Evolutionary conservation across 2,113 vertebrate species (phyloP).

Genomic region (Reinhardtius hippoglossoides): DNA sequence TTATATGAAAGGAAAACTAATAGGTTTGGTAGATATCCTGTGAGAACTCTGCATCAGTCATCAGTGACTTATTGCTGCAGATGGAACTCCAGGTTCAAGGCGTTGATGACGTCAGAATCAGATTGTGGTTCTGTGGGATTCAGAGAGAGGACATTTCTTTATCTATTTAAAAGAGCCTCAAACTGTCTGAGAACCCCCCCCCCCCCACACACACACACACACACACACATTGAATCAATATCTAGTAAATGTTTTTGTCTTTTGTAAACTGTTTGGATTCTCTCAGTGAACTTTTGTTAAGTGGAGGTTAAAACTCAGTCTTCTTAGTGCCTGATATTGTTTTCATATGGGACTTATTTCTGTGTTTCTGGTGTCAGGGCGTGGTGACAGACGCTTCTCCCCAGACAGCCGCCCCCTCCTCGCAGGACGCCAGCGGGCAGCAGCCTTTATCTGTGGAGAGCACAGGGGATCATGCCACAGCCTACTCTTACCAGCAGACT

Average conservation of each 20-base stretch:
- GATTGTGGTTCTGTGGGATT: background rate
- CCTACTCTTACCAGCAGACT: slow-evolving; percentile 94
- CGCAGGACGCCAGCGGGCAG: slow-evolving; percentile 93
- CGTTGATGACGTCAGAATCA: background rate
- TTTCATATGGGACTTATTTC: background rate
- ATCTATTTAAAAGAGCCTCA: too few relatives aligned
- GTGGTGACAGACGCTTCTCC: slow-evolving; percentile 95
- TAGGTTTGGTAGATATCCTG: background rate
- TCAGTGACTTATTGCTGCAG: background rate
- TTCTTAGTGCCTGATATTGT: background rate
- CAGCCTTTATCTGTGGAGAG: slow-evolving; percentile 95
- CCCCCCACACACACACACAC: too few relatives aligned
- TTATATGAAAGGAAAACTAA: background rate
- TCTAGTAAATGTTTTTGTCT: background rate
- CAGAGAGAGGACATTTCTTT: background rate
- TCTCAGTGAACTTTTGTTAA: background rate
- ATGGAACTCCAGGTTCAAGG: background rate
- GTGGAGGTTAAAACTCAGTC: background rate
- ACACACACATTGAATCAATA: background rate
- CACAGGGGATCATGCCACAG: slow-evolving; percentile 89
- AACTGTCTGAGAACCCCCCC: too few relatives aligned
- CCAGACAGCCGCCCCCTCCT: slow-evolving; percentile 92
- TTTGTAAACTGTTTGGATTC: background rate
- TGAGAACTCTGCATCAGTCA: background rate
- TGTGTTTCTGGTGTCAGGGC: slow-evolving; percentile 81